These are phyloP conservation scores for Phyllotis vaccarum DNA, from an alignment of 2,797 vertebrate species.

Conservation along the genomic window DNA sequence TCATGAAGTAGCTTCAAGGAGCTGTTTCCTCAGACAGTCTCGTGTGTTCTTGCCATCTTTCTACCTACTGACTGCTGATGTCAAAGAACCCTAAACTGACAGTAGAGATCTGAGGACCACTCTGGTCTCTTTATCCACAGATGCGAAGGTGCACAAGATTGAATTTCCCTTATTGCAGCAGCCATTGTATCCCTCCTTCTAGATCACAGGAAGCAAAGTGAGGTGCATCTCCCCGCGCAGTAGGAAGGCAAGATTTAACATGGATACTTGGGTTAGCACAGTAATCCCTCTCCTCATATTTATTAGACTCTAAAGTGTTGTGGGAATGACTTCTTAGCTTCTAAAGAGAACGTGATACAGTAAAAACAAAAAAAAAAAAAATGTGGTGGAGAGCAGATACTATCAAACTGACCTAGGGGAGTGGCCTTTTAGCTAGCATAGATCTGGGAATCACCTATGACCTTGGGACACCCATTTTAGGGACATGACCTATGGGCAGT, in stretches of 20 bases:
- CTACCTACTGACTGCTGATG: neutral
- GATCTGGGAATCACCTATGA: too few species aligned
- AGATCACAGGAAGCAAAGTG: neutral
- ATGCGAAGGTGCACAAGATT: neutral
- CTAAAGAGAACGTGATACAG: neutral
- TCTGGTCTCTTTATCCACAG: neutral
- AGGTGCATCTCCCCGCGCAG: neutral
- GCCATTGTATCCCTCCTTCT: neutral
- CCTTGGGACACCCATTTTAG: too few species aligned
- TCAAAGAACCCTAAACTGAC: neutral
- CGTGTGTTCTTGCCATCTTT: neutral
- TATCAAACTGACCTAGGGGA: too few species aligned
- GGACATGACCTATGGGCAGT: too few species aligned
- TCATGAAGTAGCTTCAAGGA: neutral
- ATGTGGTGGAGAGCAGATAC: too few species aligned
- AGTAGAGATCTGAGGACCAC: neutral
- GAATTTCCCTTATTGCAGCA: neutral
- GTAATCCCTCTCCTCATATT: neutral
- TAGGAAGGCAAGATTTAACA: neutral
- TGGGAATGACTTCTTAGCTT: neutral
- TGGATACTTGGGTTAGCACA: neutral
- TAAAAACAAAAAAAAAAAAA: neutral
- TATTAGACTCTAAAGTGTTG: neutral
- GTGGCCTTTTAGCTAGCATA: too few species aligned
- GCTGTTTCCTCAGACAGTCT: neutral